Conservation (phyloP, 2,797 vertebrate genomes). For the Characodon lateralis region DNA sequence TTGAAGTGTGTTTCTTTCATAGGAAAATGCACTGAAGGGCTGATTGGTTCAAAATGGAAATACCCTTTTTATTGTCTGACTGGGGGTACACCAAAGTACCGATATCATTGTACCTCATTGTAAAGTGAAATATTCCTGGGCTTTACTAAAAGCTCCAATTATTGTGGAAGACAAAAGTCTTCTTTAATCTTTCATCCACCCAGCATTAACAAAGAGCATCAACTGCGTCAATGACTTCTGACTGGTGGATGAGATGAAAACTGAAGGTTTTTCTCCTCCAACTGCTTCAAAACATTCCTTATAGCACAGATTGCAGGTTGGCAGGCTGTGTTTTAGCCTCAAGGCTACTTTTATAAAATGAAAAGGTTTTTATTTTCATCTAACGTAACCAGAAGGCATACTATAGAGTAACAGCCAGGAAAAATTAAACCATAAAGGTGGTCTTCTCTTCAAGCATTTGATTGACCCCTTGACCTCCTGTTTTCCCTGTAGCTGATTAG, state of each 20-base stretch:
- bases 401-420: conserved; percentile 25
- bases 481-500: conserved; percentile 39
- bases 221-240: conserved; percentile 31
- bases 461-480: conserved; percentile 47
- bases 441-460: conserved; percentile 17
- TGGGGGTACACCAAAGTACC: conserved; percentile 11
- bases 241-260: conserved; percentile 43
- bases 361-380: conserved; percentile 24
- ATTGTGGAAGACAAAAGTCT: conserved; percentile 11
- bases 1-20: not conserved
- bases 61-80: conserved; percentile 3
- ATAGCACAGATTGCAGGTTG: conserved; percentile 7
- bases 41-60: conserved; percentile 14
- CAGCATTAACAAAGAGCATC: conserved; percentile 13
- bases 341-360: conserved; percentile 33
- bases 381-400: conserved; percentile 7
- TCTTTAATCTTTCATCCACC: conserved; percentile 10
- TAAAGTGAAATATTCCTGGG: conserved; percentile 11
- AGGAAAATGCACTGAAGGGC: not conserved
- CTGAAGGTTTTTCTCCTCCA: conserved; percentile 16
- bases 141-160: conserved; percentile 7
- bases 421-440: conserved; percentile 32
- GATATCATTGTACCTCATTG: not conserved
- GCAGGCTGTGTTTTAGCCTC: conserved; percentile 23
- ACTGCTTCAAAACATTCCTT: conserved; percentile 3